Base-by-base conservation (phyloP, 2,113 vertebrate species). In the Lichenostomus cassidix region DNA sequence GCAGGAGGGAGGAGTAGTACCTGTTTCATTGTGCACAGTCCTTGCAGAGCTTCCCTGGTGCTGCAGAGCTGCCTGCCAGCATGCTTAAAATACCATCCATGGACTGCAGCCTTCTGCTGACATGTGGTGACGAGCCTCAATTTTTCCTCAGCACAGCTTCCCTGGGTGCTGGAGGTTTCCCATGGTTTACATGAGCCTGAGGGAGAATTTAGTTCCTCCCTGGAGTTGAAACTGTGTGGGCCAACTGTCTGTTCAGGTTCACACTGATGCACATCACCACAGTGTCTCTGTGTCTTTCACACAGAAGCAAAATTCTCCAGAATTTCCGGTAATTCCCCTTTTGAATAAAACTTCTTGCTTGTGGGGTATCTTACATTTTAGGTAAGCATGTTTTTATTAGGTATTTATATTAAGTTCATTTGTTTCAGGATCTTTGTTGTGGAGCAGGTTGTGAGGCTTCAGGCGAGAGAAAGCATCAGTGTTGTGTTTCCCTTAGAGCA, bases 141-240 rank as follows among this genome's bases (percentile, higher is more conserved):
- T 73, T 81, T 95, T 87, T 47, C 60, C 58, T 86, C 76, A 71
- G 83, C 47, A 31, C 37, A 67, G 47, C 68, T 93, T 92, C 22
- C 19, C 47, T 78, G 53, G 12, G 21, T 89, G 63, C 49, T 74
- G 83, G 56, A 93, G 82, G 64, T 92, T 94, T 96, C 92, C 76
- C 68, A 77, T 86, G 68, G 49, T 93, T 93, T 85, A 63, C 71
- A n/a, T 58, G 47, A 91, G 77, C 65, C 77, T 87, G 53, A 79
- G 74, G 87, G 68, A 80, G 53, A 83, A 74, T 70, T 90, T 83
- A 37, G 77, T 95, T 90, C 90, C 85, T 93, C 37, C 37, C 92
- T 59, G 58, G 35, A 86, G 69, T 31, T 1, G 8, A 90, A 95
- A 83, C 37, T 82, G 50, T 71, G 83, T 94, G 87, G 63, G 87